Conservation (phyloP, 2,797 vertebrate genomes). For the Acrossocheilus fasciatus region DNA sequence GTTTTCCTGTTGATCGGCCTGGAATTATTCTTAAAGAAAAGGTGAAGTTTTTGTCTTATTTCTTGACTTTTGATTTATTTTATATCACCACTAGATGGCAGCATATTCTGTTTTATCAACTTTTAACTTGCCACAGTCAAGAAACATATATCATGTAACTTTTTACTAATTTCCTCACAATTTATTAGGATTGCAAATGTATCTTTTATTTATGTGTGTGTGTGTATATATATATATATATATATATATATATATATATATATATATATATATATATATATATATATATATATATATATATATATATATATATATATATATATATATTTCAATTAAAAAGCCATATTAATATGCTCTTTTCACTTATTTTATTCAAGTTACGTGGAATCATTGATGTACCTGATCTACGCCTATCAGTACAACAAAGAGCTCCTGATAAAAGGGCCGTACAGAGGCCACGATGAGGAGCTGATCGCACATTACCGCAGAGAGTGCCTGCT, state of each 20-base stretch:
- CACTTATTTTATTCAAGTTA: slow-evolving; percentile 80
- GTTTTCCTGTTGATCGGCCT: slow-evolving; percentile 91
- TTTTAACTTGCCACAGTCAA: neutral
- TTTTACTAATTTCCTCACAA: neutral
- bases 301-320: neutral
- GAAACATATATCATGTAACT: neutral
- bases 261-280: neutral
- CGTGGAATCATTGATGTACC: slow-evolving; percentile 92
- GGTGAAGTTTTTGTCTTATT: slow-evolving; percentile 75
- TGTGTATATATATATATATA: neutral
- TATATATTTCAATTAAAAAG: neutral
- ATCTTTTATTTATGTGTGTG: neutral
- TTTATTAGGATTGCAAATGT: neutral
- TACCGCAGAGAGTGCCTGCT: slow-evolving; percentile 95
- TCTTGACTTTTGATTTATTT: neutral
- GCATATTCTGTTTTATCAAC: neutral
- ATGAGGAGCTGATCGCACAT: slow-evolving; percentile 88
- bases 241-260: neutral
- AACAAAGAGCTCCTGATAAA: slow-evolving; percentile 94
- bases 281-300: neutral
- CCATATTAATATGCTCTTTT: neutral
- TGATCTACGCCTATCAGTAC: slow-evolving; percentile 95
- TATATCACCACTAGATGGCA: slow-evolving; percentile 43
- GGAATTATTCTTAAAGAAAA: slow-evolving; percentile 94
- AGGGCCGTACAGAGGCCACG: slow-evolving; percentile 91